phyloP scores from a whole-genome alignment of 1,140 invertebrate genomes.

The Heterodera schachtii region DNA sequence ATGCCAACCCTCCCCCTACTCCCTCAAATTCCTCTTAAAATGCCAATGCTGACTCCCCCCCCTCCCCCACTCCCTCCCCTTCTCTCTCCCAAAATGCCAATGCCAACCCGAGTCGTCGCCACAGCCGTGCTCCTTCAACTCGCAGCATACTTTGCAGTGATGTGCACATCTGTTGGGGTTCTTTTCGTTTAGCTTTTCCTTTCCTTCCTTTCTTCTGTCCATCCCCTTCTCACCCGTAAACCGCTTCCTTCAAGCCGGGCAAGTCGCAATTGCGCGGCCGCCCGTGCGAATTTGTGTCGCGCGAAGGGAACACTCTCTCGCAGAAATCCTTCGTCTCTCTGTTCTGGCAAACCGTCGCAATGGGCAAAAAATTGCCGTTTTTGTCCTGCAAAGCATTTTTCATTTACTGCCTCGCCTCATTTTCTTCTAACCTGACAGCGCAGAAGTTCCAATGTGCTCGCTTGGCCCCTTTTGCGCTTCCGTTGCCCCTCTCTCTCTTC shows the following conservation, averaged over 20 bases:
- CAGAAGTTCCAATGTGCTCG: constrained; percentile 4
- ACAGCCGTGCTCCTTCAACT: constrained; percentile 28
- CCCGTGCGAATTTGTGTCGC: constrained; percentile 21
- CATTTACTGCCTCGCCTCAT: not conserved
- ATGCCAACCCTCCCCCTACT: not conserved
- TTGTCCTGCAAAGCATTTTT: constrained; percentile 7
- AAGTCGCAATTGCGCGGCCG: constrained; percentile 32
- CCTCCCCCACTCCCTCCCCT: no score
- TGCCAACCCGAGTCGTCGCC: constrained; percentile 31
- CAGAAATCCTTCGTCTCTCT: constrained; percentile 12
- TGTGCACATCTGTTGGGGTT: constrained; percentile 25
- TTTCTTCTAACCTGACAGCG: constrained; percentile 13
- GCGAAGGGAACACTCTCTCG: constrained; percentile 17
- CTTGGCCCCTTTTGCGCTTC: not conserved
- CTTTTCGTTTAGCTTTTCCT: not conserved
- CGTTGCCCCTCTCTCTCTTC: not conserved
- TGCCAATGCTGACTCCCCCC: not conserved
- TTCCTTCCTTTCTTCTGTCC: not conserved
- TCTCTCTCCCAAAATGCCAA: not conserved
- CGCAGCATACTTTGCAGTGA: constrained; percentile 37
- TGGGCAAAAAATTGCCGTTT: constrained; percentile 25
- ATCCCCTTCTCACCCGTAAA: constrained; percentile 16
- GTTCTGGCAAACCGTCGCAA: constrained; percentile 29
- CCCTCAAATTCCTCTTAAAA: no score
- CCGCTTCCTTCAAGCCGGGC: constrained; percentile 9